Evolutionary conservation across 2,113 vertebrate genomes (phyloP).

Genomic region (Callithrix jacchus): DNA sequence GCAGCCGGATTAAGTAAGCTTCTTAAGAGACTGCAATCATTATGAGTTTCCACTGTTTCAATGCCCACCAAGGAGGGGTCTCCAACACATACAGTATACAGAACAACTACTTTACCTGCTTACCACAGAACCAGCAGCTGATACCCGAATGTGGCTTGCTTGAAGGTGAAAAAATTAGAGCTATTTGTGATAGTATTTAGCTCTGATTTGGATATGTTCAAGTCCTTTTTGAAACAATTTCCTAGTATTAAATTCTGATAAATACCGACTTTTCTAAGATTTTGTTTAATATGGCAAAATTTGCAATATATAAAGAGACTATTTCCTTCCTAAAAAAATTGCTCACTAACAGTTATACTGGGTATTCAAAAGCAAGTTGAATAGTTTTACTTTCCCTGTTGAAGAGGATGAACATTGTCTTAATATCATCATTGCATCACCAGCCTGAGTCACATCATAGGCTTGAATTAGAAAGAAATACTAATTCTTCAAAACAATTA

Average conservation of each 20-base stretch:
- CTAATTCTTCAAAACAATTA: not conserved
- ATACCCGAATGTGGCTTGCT: not conserved
- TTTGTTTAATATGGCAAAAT: not conserved
- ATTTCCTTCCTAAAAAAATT: not conserved
- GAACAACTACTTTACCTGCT: not conserved
- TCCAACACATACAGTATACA: not conserved
- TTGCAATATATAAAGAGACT: not conserved
- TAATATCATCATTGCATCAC: not conserved
- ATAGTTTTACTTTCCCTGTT: not conserved
- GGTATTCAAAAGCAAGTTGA: not conserved
- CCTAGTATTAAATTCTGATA: not conserved
- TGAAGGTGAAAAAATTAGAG: not conserved
- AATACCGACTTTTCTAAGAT: not conserved
- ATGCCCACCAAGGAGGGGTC: not conserved
- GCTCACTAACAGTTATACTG: not conserved
- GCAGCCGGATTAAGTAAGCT: not conserved
- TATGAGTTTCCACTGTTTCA: not conserved
- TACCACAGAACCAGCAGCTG: not conserved
- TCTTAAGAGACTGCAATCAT: not conserved
- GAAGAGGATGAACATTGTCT: not conserved
- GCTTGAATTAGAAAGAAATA: not conserved
- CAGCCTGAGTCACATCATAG: not conserved
- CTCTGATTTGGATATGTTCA: not conserved
- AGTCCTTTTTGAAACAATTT: not conserved
- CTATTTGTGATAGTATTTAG: not conserved